A percentile compares a stretch with the other conserved stretches of the same genome.
Conservation (phyloP, 2,888 invertebrate genomes). For the Automeris io region DNA sequence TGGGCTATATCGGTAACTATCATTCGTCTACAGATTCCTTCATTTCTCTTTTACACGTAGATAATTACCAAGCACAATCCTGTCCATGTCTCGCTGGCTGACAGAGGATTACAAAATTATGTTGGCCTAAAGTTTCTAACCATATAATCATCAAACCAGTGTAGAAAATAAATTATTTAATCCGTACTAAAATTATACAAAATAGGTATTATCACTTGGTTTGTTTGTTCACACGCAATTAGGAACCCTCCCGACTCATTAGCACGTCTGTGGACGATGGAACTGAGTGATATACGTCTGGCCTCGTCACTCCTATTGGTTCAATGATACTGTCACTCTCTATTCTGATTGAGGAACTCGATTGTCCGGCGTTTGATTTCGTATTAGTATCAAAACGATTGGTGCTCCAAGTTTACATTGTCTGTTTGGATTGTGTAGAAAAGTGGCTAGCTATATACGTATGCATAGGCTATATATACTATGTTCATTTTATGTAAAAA, state of each 20-base stretch:
- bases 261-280: constrained; percentile 44
- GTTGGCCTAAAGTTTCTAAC: no score
- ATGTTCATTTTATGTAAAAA: no score
- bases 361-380: constrained; percentile 51
- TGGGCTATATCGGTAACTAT: no score
- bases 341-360: constrained; percentile 55
- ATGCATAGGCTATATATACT: no score
- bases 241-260: constrained; percentile 67
- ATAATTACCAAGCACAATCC: no score
- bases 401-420: no score
- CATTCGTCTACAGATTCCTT: no score
- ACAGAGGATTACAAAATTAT: no score
- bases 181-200: constrained; percentile 18
- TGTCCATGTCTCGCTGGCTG: no score
- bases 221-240: constrained; percentile 71
- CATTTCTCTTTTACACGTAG: no score
- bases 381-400: constrained; percentile 55
- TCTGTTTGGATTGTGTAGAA: no score
- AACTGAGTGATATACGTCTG: constrained; percentile 27
- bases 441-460: no score
- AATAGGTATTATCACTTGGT: constrained; percentile 63
- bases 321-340: constrained; percentile 29
- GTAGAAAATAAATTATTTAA: background rate
- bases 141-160: background rate
- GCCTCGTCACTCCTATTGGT: constrained; percentile 33